Evolutionary conservation across 2,797 vertebrate species (phyloP).

Genomic region (Delichon dasypus): DNA sequence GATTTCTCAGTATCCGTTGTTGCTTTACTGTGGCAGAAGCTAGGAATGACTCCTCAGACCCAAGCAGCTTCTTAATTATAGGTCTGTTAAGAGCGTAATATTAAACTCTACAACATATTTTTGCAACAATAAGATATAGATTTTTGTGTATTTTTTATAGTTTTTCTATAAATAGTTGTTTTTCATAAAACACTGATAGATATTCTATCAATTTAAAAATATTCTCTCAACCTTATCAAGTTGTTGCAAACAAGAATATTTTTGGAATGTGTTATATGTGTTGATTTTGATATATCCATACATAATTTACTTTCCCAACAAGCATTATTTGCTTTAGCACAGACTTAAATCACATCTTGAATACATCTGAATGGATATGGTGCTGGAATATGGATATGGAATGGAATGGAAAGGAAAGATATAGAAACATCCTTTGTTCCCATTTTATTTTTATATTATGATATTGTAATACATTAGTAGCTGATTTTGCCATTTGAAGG

Average conservation of each 20-base stretch:
- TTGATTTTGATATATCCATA: background rate
- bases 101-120: slow-evolving; percentile 34
- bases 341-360: slow-evolving; percentile 4
- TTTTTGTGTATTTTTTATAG: background rate
- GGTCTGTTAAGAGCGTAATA: slow-evolving; percentile 35
- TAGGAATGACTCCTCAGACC: background rate
- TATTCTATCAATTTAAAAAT: background rate
- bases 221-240: background rate
- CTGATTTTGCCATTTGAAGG: slow-evolving; percentile 13
- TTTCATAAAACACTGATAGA: background rate
- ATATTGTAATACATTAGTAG: background rate
- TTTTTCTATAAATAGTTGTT: background rate
- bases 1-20: background rate
- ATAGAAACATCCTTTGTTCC: background rate
- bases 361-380: background rate
- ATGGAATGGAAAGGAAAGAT: background rate
- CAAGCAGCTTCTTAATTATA: slow-evolving; percentile 21
- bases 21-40: slow-evolving; percentile 49
- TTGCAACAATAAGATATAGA: slow-evolving; percentile 11
- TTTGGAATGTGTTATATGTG: background rate
- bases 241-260: background rate
- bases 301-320: background rate
- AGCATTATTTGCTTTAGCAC: background rate
- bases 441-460: slow-evolving; percentile 1
- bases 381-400: background rate